Base-by-base conservation (phyloP, 2,797 vertebrate species). In the Chelmon rostratus region DNA sequence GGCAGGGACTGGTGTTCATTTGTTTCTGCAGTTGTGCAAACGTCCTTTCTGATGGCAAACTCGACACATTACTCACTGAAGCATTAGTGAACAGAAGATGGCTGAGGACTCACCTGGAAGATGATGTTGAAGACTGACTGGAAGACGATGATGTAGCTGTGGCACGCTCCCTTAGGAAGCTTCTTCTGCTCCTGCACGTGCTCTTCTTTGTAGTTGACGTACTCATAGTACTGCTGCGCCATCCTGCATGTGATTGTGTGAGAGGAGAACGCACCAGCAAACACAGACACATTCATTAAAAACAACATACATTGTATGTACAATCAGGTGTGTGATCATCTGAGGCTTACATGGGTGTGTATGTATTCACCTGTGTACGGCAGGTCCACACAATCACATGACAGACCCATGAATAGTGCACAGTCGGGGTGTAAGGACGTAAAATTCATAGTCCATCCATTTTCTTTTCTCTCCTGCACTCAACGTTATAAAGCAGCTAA, bases 191-290 rank as follows among this genome's bases (percentile, higher is more conserved):
- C 96, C 90, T 96, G 97, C 47, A 97, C 96, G 0, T 97, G 96
- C 40, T 97, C 96, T 16, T 97, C 96, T 75, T 94, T 98, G 82
- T 98, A 99, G 93, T 98, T 96, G 18, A 88, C 75, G 6, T 96
- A 98, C 86, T 99, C 97, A 0, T 98, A 97, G 89, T 98, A 99
- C 88, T 99, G 98, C 94, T 99, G 98, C 0, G 98, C 97, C 98
- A 99, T 99, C 89, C 98, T 99, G 88, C 19, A 44, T 2, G 65
- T 8, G 76, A 68, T 61, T 6, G 68, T 12, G 42, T 40, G 21
- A 16, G 23, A 44, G 38, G 8, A 52, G 21, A 46, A 44, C 64
- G n/a, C 5, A 23, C 4, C 7, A 58, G 28, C 11, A 40, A 38
- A 42, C 6, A 59, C 1, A 74, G 3, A 59, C 4, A 35, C 16